Base-by-base conservation (phyloP, 1,140 invertebrate genomes). In the Rhopalosiphum maidis region DNA sequence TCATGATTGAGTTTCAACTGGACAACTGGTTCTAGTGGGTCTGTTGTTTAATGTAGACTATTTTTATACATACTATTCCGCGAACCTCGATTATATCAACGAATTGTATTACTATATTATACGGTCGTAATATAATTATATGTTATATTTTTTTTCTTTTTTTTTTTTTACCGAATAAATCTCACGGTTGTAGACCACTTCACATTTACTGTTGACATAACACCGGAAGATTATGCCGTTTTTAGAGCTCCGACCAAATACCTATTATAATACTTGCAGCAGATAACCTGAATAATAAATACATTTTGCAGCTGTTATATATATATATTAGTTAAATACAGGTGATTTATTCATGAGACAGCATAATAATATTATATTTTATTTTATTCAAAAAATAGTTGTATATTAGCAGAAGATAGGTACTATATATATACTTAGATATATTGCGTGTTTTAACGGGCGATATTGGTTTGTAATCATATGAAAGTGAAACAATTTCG, bases 121-220 rank as follows among this genome's bases (percentile, higher is more conserved):
- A 77, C 30, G 60, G 60, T 77, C 60, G 60, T 77, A 35, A 82
- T 46, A 68, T 92, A 83, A 92, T 92, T 92, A 92, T 77, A 92
- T 37, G 37, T 51, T 92, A 46, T 92, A 37, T 91, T 91, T 90
- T 90, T 35, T 18, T 51, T 68, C n/a, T 77, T n/a, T n/a, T 77
- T 77, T 87, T 55, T 48, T 77, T 68, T 55, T 21, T 25, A 41
- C 55, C 30, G 37, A 92, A 92, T 35, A 83, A 92, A 92, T 92
- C n/a, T 92, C 46, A 92, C 68, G 90, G 51, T 85, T 35, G 25
- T 68, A 22, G 51, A 35, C 9, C 41, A 46, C 60, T 77, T 68
- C 77, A 46, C 43, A 77, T 11, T 77, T 68, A 60, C 18, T 82
- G 77, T 83, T 92, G 91, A 48, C 37, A 92, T 92, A 92, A 92